Evolutionary conservation across 2,113 vertebrate genomes (phyloP), one percentile per base, ranked within the genome.

Genomic region (Melanocharis versteri): DNA sequence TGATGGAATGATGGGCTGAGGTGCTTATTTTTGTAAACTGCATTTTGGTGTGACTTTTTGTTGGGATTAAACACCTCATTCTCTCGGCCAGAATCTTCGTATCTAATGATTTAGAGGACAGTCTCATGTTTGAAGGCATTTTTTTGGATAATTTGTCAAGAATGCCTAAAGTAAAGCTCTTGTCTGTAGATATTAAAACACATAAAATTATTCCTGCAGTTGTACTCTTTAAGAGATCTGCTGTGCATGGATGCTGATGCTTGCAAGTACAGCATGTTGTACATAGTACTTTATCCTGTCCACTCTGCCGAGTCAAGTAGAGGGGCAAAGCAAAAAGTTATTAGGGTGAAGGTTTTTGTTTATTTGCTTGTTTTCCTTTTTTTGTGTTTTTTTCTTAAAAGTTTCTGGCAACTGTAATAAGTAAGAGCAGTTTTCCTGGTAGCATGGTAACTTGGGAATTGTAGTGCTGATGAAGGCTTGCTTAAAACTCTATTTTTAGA

Each of bases 81-180:
- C 31, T 75, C 13, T 88, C 2, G 11, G 68, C 72, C 11, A 11
- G 61, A 83, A 83, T 39, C 57, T 71, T 84, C 37, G 57, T 31
- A 42, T 64, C 51, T 86, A 26, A 35, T 78, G 22, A 39, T 61
- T 61, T 75, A 83, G 56, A 68, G 27, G 33, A 54, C 47, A 64
- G 39, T 7, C 33, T 57, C 8, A 5, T 69, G 72, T 51, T 84
- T 91, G 60, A 30, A 51, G 87, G 33, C 0, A 0, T 0, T 28
- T 86, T 61, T 70, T 58, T 91, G 71, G 83, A 56, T 85, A 53
- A 42, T 79, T 83, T 78, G 20, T 85, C 56, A 92, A 68, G 79
- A 73, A 90, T 40, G 64, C 17, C 7, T 48, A 21, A 90, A 90
- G n/a, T 64, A 61, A 80, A 92, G 50, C 31, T 80, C 10, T 78